Base-by-base conservation (phyloP, 2,113 vertebrate species). In the Beaufortia kweichowensis region DNA sequence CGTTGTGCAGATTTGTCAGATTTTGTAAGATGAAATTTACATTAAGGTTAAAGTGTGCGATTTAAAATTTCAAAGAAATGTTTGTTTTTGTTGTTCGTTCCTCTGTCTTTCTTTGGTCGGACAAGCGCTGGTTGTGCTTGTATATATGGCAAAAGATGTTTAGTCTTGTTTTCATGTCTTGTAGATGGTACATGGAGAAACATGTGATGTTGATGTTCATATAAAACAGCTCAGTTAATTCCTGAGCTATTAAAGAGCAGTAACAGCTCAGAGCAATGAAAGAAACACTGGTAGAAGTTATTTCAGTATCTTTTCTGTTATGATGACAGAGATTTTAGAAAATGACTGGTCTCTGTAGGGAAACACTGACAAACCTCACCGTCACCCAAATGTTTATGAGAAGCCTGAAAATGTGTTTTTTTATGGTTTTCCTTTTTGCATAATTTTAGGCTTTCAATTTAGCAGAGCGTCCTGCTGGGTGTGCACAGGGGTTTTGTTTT, bases 401-500 rank as follows among this genome's bases (percentile, higher is more conserved):
- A 71, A 59, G 33, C 35, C 59, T 63, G n/a, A 35, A 61, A 77
- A 74, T 67, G 23, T 65, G 66, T 76, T 70, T 50, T 48, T 50
- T 39, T 46, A 19, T 64, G 4, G 21, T 65, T 41, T 64, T 39
- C 9, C 35, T 17, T 68, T 53, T 67, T 35, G 28, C 24, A 33
- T 35, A n/a, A 50, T 50, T 65, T 67, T 28, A 55, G 21, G 19
- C 53, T 59, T 60, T 61, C 39, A 50, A 26, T 69, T 65, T 73
- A 79, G 41, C 43, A 61, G 24, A 76, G 66, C 57, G 23, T 15
- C 46, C 41, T 8, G 63, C 46, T 75, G 60, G 60, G 60, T 29
- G 59, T 66, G 28, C 59, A 75, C 59, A 68, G 71, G 43, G 55
- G 57, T 53, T 77, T 57, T 73, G 62, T 65, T 76, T 75, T 76